These are phyloP conservation scores for Xenops minutus DNA, from an alignment of 2,797 vertebrate species.

Conservation along the genomic window DNA sequence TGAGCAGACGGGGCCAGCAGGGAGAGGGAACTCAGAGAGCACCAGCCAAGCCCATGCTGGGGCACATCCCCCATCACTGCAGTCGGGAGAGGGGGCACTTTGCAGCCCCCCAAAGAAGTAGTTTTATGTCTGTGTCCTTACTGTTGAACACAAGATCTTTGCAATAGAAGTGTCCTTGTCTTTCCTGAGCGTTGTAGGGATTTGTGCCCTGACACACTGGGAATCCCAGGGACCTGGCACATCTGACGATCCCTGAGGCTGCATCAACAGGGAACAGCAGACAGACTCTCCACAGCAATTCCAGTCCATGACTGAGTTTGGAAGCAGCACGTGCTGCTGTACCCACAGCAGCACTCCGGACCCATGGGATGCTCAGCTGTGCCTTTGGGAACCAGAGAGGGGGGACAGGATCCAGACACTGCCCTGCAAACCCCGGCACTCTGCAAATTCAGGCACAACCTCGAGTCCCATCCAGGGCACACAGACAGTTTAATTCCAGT, in stretches of 20 bases:
- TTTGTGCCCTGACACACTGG: fast-evolving
- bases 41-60: neutral
- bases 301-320: neutral
- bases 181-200: fast-evolving
- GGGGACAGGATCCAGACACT: neutral
- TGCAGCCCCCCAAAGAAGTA: fast-evolving
- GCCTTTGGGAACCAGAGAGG: neutral
- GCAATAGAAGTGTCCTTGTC: neutral
- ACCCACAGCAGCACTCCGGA: neutral
- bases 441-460: fast-evolving
- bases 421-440: neutral
- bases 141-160: neutral
- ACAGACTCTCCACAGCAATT: neutral
- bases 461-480: fast-evolving
- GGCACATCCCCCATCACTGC: neutral
- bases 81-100: fast-evolving
- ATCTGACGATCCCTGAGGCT: neutral
- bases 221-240: neutral
- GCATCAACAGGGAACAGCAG: neutral
- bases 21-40: neutral
- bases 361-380: neutral
- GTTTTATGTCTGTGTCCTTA: fast-evolving
- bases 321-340: neutral
- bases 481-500: neutral
- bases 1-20: neutral